A percentile compares a stretch with the other conserved stretches of the same genome.
Evolutionary conservation across 2,888 invertebrate genomes (phyloP).

Genomic region (Myopa tessellatipennis): DNA sequence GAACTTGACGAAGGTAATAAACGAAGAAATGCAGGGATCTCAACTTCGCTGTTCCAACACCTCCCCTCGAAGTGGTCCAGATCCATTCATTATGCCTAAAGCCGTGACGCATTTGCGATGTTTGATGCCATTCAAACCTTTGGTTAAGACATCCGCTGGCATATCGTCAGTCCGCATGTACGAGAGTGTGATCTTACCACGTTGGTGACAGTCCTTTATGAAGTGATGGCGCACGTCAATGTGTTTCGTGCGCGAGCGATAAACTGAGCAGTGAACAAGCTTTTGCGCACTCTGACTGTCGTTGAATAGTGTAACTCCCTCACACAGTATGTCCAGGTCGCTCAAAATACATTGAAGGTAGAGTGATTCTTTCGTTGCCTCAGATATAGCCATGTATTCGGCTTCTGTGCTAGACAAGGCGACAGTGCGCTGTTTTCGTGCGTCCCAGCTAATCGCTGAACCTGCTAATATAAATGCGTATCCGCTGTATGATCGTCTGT

Average conservation of each 20-base stretch:
- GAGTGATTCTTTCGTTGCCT: conserved; percentile 46
- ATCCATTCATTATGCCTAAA: too few species aligned
- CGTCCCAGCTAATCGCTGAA: conserved; percentile 47
- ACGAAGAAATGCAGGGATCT: too few species aligned
- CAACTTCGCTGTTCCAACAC: conserved; percentile 10
- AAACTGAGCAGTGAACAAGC: background rate
- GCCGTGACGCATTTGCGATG: background rate
- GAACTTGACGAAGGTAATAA: too few species aligned
- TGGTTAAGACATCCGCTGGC: background rate
- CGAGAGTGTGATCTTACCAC: background rate
- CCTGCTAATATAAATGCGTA: conserved; percentile 45
- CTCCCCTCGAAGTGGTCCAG: conserved; percentile 17
- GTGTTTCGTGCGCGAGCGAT: conserved; percentile 11
- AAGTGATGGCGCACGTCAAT: conserved; percentile 22
- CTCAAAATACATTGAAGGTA: conserved; percentile 39
- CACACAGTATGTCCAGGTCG: background rate
- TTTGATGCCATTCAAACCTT: background rate
- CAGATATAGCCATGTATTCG: conserved; percentile 46
- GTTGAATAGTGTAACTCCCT: background rate
- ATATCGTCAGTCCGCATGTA: conserved; percentile 10
- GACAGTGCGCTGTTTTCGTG: conserved; percentile 46
- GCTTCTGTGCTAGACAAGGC: conserved; percentile 47
- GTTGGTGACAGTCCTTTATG: background rate
- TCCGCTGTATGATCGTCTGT: conserved; percentile 47
- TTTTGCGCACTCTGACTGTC: conserved; percentile 19